Conservation (phyloP, 2,113 vertebrate species). For the Erythrolamprus reginae region DNA sequence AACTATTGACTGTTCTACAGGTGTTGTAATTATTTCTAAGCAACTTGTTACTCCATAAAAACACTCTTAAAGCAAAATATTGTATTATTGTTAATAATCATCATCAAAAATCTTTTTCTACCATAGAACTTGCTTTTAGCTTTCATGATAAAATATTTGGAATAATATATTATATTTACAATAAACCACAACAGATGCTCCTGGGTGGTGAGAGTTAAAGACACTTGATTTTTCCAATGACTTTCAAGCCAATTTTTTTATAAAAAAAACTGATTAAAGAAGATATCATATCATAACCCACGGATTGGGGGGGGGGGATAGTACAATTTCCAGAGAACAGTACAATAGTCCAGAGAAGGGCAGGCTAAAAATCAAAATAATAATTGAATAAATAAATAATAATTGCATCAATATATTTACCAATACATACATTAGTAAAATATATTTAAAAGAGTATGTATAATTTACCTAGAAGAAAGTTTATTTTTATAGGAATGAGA, state of each 20-base stretch:
- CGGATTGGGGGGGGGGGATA: not conserved
- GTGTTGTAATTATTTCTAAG: slow-evolving; percentile 21
- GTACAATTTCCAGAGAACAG: no score
- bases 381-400: no score
- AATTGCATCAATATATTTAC: not conserved
- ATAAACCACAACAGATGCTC: not conserved
- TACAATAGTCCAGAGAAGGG: no score
- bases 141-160: slow-evolving; percentile 31
- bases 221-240: not conserved
- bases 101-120: not conserved
- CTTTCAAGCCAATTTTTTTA: not conserved
- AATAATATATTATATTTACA: not conserved
- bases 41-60: slow-evolving; percentile 27
- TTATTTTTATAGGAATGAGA: not conserved
- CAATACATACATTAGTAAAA: no score
- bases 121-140: slow-evolving; percentile 24
- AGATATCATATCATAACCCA: not conserved
- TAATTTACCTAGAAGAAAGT: not conserved
- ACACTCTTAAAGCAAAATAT: slow-evolving; percentile 26
- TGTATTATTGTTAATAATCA: not conserved
- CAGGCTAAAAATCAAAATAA: no score
- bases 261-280: not conserved
- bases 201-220: not conserved
- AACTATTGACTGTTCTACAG: slow-evolving; percentile 21
- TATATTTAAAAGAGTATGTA: not conserved